Evolutionary conservation across 2,888 invertebrate species (phyloP).

Genomic region (Tipula helvola): DNA sequence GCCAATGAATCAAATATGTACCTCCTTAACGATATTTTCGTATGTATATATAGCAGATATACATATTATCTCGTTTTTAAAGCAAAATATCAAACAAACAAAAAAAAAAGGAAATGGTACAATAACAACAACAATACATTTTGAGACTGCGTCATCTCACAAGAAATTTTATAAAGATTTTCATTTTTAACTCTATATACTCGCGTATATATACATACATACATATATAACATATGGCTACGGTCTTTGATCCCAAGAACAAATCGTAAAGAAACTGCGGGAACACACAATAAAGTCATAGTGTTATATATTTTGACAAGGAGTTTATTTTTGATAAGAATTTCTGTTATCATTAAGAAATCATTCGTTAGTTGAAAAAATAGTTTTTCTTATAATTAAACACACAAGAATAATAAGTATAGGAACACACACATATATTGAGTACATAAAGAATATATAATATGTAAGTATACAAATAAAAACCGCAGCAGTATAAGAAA

Average conservation of each 20-base stretch:
- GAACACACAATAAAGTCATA: neutral
- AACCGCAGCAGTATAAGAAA: neutral
- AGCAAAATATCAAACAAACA: too few species aligned
- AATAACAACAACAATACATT: neutral
- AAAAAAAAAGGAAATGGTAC: neutral
- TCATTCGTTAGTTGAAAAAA: neutral
- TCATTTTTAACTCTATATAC: neutral
- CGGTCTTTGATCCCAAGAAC: neutral
- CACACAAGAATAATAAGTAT: neutral
- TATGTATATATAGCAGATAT: neutral
- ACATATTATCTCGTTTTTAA: neutral
- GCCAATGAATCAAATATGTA: neutral
- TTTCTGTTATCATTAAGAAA: neutral
- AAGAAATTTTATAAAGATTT: neutral
- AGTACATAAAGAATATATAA: neutral
- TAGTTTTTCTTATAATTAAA: conserved; percentile 4
- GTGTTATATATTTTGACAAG: neutral
- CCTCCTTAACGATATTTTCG: neutral
- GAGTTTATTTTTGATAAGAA: neutral
- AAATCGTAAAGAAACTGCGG: neutral
- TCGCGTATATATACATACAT: neutral
- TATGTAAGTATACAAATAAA: neutral
- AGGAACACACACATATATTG: neutral
- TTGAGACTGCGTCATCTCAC: neutral
- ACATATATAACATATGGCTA: neutral